Evolutionary conservation across 2,888 invertebrate genomes (phyloP).

Genomic region (Aelia acuminata): DNA sequence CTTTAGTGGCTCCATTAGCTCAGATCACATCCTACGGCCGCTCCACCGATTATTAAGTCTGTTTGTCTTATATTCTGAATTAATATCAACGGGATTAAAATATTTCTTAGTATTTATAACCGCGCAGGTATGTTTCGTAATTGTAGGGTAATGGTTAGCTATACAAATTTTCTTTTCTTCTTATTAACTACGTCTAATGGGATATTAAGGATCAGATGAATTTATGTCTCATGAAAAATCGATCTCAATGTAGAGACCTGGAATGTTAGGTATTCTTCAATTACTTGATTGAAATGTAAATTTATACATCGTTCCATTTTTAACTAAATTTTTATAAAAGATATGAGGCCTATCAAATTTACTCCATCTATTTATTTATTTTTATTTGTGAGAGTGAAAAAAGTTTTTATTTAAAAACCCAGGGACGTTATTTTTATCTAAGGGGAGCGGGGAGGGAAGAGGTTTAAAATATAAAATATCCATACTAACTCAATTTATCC

Average conservation of each 20-base stretch:
- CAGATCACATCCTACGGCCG: constrained; percentile 17
- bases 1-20: constrained; percentile 45
- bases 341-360: too few relatives aligned
- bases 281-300: not conserved
- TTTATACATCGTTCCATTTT: not conserved
- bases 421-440: too few relatives aligned
- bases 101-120: constrained; percentile 34
- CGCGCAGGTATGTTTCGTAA: not conserved
- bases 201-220: not conserved
- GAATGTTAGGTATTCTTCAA: not conserved
- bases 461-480: too few relatives aligned
- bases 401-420: too few relatives aligned
- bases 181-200: not conserved
- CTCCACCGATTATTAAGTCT: constrained; percentile 25
- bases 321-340: too few relatives aligned
- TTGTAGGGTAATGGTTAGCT: not conserved
- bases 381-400: too few relatives aligned
- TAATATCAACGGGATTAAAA: constrained; percentile 53
- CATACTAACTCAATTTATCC: too few relatives aligned
- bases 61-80: constrained; percentile 50
- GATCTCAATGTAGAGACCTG: not conserved
- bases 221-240: not conserved
- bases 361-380: too few relatives aligned
- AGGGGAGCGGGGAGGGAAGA: too few relatives aligned
- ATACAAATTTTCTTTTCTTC: not conserved